Evolutionary conservation across 2,888 invertebrate species (phyloP), one percentile per base, ranked within the genome.

Genomic region (Phlogophora meticulosa): DNA sequence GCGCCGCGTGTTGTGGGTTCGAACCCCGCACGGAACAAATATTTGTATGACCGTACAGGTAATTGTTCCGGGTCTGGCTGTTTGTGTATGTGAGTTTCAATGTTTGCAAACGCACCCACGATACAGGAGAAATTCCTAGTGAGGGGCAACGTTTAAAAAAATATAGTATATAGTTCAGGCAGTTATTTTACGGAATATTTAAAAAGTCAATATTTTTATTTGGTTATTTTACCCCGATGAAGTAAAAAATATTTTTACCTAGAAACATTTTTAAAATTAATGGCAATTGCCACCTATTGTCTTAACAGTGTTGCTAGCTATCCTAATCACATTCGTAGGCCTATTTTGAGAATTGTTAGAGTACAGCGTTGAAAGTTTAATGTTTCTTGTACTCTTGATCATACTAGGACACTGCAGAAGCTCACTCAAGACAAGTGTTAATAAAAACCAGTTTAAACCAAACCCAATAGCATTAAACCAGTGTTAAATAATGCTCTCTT

Each of bases 221-320:
- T 42, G 15, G 40, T 36, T 59, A 68, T 52, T 62, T 67, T 76
- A 59, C 76, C 58, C 38, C 43, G 17, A 56, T 76, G 68, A 48
- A n/a, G 69, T 59, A 56, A 7, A 22, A 46, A 46, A 68, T 59
- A 40, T 56, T 55, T 36, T 56, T 20, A 43, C 43, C 48, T 68
- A 61, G 70, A 55, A 76, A 60, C 61, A 40, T 43, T 65, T 38
- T 46, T 1, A 38, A 61, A 45, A 48, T 34, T 17, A 43, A 32
- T 34, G 22, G n/a, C 15, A 9, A 22, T 40, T 24, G 17, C 64
- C 64, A 22, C 22, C 22, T 63, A 40, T 62, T 72, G 42, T 36
- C 20, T 10, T 22, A 42, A 40, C 17, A 48, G 11, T 15, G 22
- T 20, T 46, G 17, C 10, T 34, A 36, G 4, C 22, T 17, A 28